These are phyloP conservation scores for Oxyruncus cristatus DNA, from an alignment of 2,113 vertebrate genomes.

Conservation along the genomic window DNA sequence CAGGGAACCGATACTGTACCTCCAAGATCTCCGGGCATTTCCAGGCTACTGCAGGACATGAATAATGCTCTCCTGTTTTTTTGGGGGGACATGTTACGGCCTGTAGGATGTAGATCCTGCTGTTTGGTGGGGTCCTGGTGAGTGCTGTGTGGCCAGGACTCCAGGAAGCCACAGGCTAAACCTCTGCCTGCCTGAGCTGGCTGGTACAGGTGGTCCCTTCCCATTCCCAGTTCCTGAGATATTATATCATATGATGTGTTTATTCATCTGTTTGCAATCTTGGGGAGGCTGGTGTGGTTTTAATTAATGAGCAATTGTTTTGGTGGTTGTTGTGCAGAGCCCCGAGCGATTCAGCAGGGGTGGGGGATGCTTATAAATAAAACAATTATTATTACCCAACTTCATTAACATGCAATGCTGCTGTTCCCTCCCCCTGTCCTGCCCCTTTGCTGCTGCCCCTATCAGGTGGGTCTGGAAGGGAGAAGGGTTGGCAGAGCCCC, in stretches of 20 bases:
- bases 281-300: constrained; percentile 45
- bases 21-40: neutral
- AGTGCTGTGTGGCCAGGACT: neutral
- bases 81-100: neutral
- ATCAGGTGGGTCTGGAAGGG: neutral
- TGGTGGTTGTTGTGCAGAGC: constrained; percentile 49
- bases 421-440: neutral
- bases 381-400: constrained; percentile 45
- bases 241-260: constrained; percentile 42
- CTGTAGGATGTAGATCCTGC: neutral
- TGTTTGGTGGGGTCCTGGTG: neutral
- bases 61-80: neutral
- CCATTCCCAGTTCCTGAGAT: constrained; percentile 13
- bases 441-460: neutral
- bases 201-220: constrained; percentile 59
- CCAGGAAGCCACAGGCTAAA: neutral
- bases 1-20: no score
- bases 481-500: neutral
- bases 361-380: constrained; percentile 63
- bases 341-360: constrained; percentile 35
- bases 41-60: neutral
- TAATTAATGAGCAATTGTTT: constrained; percentile 71
- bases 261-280: constrained; percentile 61
- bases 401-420: constrained; percentile 23
- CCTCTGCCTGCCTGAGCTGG: neutral